phyloP scores from a whole-genome alignment of 2,888 invertebrate genomes.

The Tortricodes alternella region DNA sequence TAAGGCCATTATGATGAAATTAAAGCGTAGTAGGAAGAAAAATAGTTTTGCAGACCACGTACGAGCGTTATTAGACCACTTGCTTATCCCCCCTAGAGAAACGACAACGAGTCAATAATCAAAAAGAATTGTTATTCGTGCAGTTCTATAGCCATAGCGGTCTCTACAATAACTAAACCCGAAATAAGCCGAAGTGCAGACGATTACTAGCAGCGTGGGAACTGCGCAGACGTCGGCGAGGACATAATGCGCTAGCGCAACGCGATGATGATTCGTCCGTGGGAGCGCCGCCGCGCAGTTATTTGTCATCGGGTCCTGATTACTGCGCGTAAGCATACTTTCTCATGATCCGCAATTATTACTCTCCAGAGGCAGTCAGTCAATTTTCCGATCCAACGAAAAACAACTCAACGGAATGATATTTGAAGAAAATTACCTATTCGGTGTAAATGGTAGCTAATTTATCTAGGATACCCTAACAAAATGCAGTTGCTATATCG shows the following conservation, averaged over 20 bases:
- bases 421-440: conserved; percentile 54
- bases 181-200: background rate
- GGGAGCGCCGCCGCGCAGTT: conserved; percentile 44
- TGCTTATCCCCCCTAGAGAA: no score
- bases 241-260: background rate
- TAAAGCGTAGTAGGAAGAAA: no score
- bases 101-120: no score
- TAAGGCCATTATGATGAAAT: no score
- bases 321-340: conserved; percentile 65
- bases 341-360: conserved; percentile 74
- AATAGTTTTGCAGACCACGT: no score
- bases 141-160: background rate
- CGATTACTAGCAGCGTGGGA: conserved; percentile 7
- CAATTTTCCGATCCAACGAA: conserved; percentile 64
- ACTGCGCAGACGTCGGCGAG: background rate
- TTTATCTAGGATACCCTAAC: conserved; percentile 15
- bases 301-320: conserved; percentile 78
- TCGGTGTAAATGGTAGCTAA: conserved; percentile 31
- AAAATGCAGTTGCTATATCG: background rate
- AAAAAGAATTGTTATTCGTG: no score
- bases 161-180: background rate
- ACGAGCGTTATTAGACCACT: no score
- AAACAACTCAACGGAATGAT: conserved; percentile 56
- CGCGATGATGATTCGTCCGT: conserved; percentile 14
- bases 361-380: conserved; percentile 69